Base-by-base conservation (phyloP, 2,888 invertebrate species). In the Desoria tigrina region DNA sequence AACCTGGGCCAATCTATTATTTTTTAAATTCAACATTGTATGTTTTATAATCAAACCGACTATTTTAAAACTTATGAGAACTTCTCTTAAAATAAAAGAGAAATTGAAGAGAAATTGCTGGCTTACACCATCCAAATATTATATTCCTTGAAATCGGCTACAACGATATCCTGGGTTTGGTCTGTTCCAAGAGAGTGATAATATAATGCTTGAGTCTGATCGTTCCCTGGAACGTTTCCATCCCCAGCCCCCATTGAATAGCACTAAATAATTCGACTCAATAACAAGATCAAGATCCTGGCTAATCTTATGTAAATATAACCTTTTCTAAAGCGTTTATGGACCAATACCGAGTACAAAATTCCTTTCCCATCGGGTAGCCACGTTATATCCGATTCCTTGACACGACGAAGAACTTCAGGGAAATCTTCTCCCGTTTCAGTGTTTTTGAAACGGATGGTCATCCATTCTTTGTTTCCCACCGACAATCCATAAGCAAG, bases 401-500 rank as follows among this genome's bases (percentile, higher is more conserved):
- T 97, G 0, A 95, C 91, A 79, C 92, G 91, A 77, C 89, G 87
- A 72, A 99, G 83, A 16, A 87, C 85, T 80, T 98, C 98, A 16
- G 89, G 86, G 75, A 91, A 89, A 78, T 96, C 92, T 79, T 90
- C 84, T 61, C 90, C 90, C 82, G 82, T 87, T 68, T 84, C 85
- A 0, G 90, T 87, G 81, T 89, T 85, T 75, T 88, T 88, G 76
- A 92, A 87, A 78, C 89, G 88, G 77, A 98, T 92, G 57, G 90
- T 92, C 73, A 89, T 87, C 97, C 97, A 98, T 80, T 98, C 97
- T 1, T 95, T 95, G 0, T 97, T 97, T 80, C 92, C 93, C 66
- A 87, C 86, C 74, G 94, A 94, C 1, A 98, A 83, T 0, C 92
- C 94, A 82, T 96, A 98, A 0, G 96, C 96, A 82, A 92, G 89